Conservation (phyloP, 2,888 invertebrate species). For the Microctonus aethiopoides region DNA sequence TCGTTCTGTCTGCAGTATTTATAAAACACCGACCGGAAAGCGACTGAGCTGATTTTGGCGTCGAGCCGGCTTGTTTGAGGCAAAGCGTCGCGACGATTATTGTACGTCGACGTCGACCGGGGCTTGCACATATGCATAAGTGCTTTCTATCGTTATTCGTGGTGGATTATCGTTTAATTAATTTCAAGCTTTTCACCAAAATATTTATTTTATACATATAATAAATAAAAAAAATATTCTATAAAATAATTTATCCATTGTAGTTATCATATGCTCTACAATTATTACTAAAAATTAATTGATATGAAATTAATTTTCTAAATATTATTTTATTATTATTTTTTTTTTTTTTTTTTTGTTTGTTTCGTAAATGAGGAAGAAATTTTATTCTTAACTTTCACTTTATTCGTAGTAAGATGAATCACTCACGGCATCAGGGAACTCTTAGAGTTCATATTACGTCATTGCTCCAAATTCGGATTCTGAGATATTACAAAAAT, state of each 20-base stretch:
- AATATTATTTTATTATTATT: not conserved
- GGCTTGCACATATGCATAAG: slow-evolving; percentile 34
- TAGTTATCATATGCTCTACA: too few relatives aligned
- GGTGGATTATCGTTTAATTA: slow-evolving; percentile 16
- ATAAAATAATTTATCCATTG: too few relatives aligned
- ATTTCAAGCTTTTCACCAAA: not conserved
- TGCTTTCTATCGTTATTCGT: slow-evolving; percentile 29
- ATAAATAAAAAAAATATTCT: too few relatives aligned
- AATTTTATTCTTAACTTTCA: slow-evolving; percentile 5
- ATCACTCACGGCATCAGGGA: not conserved
- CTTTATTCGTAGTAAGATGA: not conserved
- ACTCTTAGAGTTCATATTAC: slow-evolving; percentile 1
- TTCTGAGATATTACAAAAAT: not conserved
- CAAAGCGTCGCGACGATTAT: slow-evolving; percentile 41
- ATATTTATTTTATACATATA: too few relatives aligned
- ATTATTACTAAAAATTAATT: too few relatives aligned
- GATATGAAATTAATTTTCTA: too few relatives aligned
- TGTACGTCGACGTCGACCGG: slow-evolving; percentile 43
- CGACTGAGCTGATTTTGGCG: slow-evolving; percentile 66
- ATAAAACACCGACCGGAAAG: slow-evolving; percentile 66
- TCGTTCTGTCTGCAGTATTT: slow-evolving; percentile 63
- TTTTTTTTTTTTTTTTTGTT: not conserved
- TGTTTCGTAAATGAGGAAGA: not conserved
- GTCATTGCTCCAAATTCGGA: slow-evolving; percentile 6
- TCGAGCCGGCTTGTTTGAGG: slow-evolving; percentile 58